A percentile compares a stretch with the other conserved stretches of the same genome.
Evolutionary conservation across 2,888 invertebrate species (phyloP).

Genomic region (Lasioglossum lativentre): DNA sequence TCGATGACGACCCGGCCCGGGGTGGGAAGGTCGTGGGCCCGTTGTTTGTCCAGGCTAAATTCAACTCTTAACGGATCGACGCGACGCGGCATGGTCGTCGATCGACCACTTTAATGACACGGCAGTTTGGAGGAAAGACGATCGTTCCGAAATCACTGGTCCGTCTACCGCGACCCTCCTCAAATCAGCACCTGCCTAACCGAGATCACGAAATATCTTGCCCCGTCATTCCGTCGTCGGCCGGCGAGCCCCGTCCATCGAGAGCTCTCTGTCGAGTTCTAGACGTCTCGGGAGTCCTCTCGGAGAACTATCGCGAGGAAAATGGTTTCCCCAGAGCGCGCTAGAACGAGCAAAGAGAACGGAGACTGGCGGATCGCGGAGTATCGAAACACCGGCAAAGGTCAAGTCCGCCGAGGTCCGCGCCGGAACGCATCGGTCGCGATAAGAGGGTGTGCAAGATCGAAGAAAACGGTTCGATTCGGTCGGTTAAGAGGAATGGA

Average conservation of each 20-base stretch:
- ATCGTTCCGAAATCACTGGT: conserved; percentile 64
- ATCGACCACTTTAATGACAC: conserved; percentile 66
- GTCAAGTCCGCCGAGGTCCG: not conserved
- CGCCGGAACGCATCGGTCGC: not conserved
- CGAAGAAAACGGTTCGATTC: conserved; percentile 48
- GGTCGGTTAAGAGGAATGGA: conserved; percentile 14
- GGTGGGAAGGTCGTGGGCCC: not conserved
- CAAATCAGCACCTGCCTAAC: conserved; percentile 75
- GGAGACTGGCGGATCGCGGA: not conserved
- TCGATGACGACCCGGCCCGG: not conserved
- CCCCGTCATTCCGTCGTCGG: conserved; percentile 55
- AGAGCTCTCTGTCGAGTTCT: not conserved
- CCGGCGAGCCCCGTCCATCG: not conserved
- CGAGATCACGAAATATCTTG: conserved; percentile 65
- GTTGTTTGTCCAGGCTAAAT: conserved; percentile 28
- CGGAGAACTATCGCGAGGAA: not conserved
- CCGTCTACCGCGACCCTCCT: conserved; percentile 65
- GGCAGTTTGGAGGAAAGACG: conserved; percentile 53
- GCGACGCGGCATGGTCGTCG: conserved; percentile 20
- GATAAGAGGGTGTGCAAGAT: conserved; percentile 30
- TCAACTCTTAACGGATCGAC: conserved; percentile 12
- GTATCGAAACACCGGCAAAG: not conserved
- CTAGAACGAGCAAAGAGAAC: too few relatives aligned
- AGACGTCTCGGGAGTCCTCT: not conserved
- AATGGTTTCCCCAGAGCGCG: not conserved